Conservation (phyloP, 2,888 invertebrate genomes). For the Cyclophora albipunctata region DNA sequence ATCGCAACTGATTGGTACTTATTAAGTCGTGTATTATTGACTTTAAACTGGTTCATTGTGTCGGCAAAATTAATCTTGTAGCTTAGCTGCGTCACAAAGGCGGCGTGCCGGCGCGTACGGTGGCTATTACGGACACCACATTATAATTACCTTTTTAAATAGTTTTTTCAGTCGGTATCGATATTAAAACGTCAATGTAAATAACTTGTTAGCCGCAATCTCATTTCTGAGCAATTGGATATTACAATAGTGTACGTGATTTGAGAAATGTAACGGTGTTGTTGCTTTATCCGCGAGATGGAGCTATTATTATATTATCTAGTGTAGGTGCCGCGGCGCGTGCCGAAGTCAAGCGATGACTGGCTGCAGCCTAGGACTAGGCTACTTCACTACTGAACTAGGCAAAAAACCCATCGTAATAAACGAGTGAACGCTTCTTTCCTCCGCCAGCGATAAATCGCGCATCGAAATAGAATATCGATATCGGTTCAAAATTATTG, state of each 20-base stretch:
- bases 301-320: constrained; percentile 47
- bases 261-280: constrained; percentile 75
- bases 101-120: constrained; percentile 60
- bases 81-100: constrained; percentile 71
- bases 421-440: no score
- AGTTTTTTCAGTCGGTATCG: constrained; percentile 66
- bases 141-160: constrained; percentile 75
- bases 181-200: constrained; percentile 76
- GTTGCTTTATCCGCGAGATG: constrained; percentile 70
- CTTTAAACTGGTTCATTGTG: constrained; percentile 68
- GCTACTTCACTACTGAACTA: constrained; percentile 39
- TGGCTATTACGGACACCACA: constrained; percentile 65
- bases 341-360: constrained; percentile 29
- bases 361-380: constrained; percentile 32
- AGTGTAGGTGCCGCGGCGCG: constrained; percentile 45
- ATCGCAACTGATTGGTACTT: constrained; percentile 57
- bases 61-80: constrained; percentile 69
- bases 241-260: constrained; percentile 76
- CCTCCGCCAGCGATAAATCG: no score
- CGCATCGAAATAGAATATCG: constrained; percentile 3
- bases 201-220: constrained; percentile 77
- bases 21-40: constrained; percentile 62
- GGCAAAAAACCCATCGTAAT: constrained; percentile 38
- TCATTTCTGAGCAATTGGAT: constrained; percentile 75
- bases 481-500: constrained; percentile 11